These are phyloP conservation scores for Cossypha caffra DNA, from an alignment of 2,797 vertebrate species.

Conservation along the genomic window DNA sequence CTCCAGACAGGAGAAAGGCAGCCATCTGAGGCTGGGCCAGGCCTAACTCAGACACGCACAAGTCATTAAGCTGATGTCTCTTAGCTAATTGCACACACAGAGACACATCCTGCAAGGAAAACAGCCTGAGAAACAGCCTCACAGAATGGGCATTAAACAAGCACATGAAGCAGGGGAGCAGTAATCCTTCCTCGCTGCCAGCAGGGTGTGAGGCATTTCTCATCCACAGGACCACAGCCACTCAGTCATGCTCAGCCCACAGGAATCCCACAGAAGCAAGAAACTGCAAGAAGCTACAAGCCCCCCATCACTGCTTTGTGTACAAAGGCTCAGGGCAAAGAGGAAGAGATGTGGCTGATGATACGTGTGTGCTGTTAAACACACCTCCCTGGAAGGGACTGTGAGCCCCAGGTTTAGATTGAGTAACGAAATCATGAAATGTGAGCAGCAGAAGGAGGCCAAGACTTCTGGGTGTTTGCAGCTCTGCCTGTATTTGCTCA, in stretches of 20 bases:
- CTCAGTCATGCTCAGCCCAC: constrained; percentile 17
- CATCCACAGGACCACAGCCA: constrained; percentile 7
- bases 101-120: constrained; percentile 40
- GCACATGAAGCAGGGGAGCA: neutral
- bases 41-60: constrained; percentile 19
- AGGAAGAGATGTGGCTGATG: neutral
- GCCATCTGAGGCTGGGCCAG: neutral
- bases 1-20: constrained; percentile 30
- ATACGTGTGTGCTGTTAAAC: neutral
- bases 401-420: neutral
- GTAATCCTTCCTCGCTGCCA: neutral
- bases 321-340: neutral
- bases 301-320: neutral
- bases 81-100: constrained; percentile 35
- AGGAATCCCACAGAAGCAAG: constrained; percentile 48
- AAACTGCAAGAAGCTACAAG: constrained; percentile 50
- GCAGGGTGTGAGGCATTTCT: constrained; percentile 51
- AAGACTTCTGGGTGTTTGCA: constrained; percentile 18
- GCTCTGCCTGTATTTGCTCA: neutral
- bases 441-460: neutral
- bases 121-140: constrained; percentile 36
- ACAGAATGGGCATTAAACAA: constrained; percentile 7
- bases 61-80: constrained; percentile 52
- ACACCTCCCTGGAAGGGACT: neutral
- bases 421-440: neutral